Percentiles rank a stretch among this genome's conserved stretches.
phyloP scores from a whole-genome alignment of 2,888 invertebrate species.

The Lasioglossum lativentre region DNA sequence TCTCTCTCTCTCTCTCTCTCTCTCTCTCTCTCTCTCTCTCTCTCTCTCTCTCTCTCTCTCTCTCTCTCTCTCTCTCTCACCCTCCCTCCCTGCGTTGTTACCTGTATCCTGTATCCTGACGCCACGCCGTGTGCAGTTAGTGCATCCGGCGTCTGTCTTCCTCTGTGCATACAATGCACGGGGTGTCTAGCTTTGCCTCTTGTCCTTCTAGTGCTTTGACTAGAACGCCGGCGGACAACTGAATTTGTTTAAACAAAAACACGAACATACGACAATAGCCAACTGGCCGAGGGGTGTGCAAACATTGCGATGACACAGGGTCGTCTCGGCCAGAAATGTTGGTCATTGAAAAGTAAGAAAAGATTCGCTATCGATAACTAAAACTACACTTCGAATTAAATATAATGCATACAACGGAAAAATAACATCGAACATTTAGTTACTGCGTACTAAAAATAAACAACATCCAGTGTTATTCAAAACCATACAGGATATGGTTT shows the following conservation, averaged over 20 bases:
- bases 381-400: no score
- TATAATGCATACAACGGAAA: no score
- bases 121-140: slow-evolving; percentile 9
- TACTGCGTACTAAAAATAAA: no score
- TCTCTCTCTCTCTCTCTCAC: no score
- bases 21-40: neutral
- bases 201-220: neutral
- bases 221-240: neutral
- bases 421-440: no score
- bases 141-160: slow-evolving; percentile 42
- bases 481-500: no score
- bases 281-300: neutral
- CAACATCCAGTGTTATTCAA: no score
- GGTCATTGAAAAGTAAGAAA: neutral
- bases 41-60: neutral
- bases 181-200: neutral
- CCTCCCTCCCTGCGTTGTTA: neutral
- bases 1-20: neutral
- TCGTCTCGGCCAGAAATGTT: neutral
- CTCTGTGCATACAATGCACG: neutral
- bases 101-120: slow-evolving; percentile 28
- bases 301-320: neutral
- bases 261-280: neutral
- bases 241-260: neutral
- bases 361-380: neutral